These are phyloP conservation scores for Amblyopsis rosae DNA, from an alignment of 2,113 vertebrate genomes.

Conservation along the genomic window DNA sequence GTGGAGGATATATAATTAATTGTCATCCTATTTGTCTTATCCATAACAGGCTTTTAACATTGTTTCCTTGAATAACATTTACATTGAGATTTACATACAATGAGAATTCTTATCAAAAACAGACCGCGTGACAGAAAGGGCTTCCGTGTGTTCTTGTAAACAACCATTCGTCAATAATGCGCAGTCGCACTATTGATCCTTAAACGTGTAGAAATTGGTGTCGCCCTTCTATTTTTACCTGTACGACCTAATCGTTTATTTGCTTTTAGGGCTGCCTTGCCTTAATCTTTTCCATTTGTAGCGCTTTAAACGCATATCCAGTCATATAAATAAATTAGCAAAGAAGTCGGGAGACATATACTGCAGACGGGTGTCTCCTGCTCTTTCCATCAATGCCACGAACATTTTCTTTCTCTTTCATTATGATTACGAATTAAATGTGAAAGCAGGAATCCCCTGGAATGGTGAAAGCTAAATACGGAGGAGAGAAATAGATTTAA, in stretches of 20 bases:
- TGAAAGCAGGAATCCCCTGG: constrained; percentile 26
- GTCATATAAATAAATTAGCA: constrained; percentile 15
- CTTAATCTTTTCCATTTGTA: constrained; percentile 8
- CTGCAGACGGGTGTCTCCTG: constrained; percentile 1
- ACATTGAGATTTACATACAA: constrained; percentile 38
- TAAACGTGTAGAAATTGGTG: not conserved
- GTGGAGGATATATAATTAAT: too few species aligned
- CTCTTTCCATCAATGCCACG: not conserved
- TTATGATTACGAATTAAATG: constrained; percentile 50
- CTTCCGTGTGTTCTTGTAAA: not conserved
- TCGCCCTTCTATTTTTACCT: not conserved
- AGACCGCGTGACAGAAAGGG: not conserved
- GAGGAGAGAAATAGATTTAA: constrained; percentile 42
- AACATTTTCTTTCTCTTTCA: constrained; percentile 46
- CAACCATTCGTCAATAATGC: constrained; percentile 8
- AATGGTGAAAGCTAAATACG: constrained; percentile 37
- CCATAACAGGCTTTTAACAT: too few species aligned
- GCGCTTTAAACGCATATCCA: constrained; percentile 2
- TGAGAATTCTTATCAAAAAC: constrained; percentile 19
- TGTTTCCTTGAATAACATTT: not conserved
- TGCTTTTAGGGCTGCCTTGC: not conserved
- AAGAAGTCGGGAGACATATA: constrained; percentile 28
- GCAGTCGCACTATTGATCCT: constrained; percentile 14
- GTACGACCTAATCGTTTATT: not conserved
- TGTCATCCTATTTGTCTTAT: too few species aligned